A percentile compares a stretch with the other conserved stretches of the same genome.
Evolutionary conservation across 2,888 invertebrate genomes (phyloP).

Genomic region (Catotricha subobsoleta): DNA sequence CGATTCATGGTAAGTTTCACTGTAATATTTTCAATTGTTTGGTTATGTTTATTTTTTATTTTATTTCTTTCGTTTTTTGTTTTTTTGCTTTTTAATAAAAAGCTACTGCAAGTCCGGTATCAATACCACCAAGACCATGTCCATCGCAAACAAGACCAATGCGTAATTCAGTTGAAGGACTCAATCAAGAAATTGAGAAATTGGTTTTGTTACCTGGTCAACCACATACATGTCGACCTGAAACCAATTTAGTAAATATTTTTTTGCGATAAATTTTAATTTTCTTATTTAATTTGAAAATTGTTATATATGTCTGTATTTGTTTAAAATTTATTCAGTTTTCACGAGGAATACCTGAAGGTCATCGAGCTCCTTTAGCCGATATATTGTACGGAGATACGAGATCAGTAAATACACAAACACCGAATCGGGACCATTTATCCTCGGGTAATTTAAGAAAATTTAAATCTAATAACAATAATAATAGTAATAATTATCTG

Average conservation of each 20-base stretch:
- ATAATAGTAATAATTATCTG: not conserved
- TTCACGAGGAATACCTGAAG: slow-evolving; percentile 59
- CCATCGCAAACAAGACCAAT: slow-evolving; percentile 42
- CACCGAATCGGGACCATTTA: slow-evolving; percentile 51
- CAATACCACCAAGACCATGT: slow-evolving; percentile 36
- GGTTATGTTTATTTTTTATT: not conserved
- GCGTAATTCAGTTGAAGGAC: slow-evolving; percentile 67
- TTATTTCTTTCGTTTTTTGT: slow-evolving; percentile 4
- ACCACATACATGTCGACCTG: slow-evolving; percentile 16
- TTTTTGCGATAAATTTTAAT: not conserved
- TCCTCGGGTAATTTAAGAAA: slow-evolving; percentile 40
- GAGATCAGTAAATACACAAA: slow-evolving; percentile 69
- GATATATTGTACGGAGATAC: slow-evolving; percentile 40
- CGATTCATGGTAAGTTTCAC: slow-evolving; percentile 11
- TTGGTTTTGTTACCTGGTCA: slow-evolving; percentile 42
- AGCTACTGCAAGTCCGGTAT: slow-evolving; percentile 36
- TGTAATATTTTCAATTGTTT: not conserved
- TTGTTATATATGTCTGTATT: not conserved
- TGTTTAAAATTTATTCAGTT: slow-evolving; percentile 12
- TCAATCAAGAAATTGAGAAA: slow-evolving; percentile 73
- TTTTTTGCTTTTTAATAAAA: not conserved
- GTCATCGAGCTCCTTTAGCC: slow-evolving; percentile 67
- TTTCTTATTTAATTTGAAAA: slow-evolving; percentile 1
- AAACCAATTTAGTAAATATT: slow-evolving; percentile 11
- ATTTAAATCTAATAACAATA: too few relatives aligned